Base-by-base conservation (phyloP, 2,113 vertebrate species). In the Casuarius casuarius region DNA sequence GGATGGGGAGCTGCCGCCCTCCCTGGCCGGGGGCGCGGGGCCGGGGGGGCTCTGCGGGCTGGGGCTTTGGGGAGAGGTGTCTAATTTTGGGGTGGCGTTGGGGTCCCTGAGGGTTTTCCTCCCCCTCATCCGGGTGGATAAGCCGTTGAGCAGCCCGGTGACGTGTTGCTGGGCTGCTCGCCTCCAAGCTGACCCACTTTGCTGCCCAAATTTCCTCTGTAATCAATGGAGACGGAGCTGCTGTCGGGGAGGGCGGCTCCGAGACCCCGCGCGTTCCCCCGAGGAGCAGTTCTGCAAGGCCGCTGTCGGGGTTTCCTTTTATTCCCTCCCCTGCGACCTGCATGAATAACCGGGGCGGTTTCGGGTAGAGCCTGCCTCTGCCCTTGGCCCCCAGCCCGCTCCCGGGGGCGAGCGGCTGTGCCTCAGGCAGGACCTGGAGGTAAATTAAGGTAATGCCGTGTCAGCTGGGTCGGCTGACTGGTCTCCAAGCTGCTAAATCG, bases 111-210 rank as follows among this genome's bases (percentile, higher is more conserved):
- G 18, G 46, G 46, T 8, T 48, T 19, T 48, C 18, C 7, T 48
- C 18, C 46, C 46, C 46, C 18, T 18, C 35, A 54, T 82, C 70
- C 70, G 78, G 56, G 54, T 92, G 86, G 77, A 92, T 84, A 96
- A 90, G 74, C 86, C 74, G 92, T 92, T 87, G 87, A 90, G 90
- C 77, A 92, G 95, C 80, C 80, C 79, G 76, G 85, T 61, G 87
- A 89, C 90, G 35, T 62, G 82, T 58, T 59, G 61, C 17, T 61
- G 86, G 48, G 54, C 40, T 44, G 48, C 42, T 48, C 33, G 73
- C 77, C 21, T 80, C 40, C 70, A 40, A 2, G 15, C 33, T 22
- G 10, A n/a, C 2, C 12, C 7, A 16, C 8, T 66, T 25, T 17
- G 38, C 21, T 77, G 12, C 42, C 62, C 59, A 0, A 19, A 0